Percentiles rank a stretch among this genome's conserved stretches.
These are phyloP conservation scores for Drosophila prostipennis DNA, from an alignment of 2,888 invertebrate genomes.

Conservation along the genomic window DNA sequence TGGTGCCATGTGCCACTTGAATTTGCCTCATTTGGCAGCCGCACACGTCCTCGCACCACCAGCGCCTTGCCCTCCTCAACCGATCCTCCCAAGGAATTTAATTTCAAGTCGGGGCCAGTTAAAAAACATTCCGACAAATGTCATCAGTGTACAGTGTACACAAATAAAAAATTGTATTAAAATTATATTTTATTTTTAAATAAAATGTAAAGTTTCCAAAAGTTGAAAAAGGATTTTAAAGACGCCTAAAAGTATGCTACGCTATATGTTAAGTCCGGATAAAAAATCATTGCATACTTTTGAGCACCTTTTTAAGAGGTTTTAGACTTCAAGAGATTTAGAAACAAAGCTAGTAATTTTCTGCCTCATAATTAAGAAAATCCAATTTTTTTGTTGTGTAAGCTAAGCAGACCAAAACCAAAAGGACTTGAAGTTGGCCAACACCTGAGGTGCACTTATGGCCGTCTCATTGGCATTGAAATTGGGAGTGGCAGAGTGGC, in stretches of 20 bases:
- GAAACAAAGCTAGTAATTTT: neutral
- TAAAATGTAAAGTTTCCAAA: neutral
- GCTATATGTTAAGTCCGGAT: no score
- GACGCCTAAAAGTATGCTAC: neutral
- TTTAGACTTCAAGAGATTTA: neutral
- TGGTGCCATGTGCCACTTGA: slow-evolving; percentile 48
- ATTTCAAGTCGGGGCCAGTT: slow-evolving; percentile 66
- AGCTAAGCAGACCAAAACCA: slow-evolving; percentile 25
- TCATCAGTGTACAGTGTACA: slow-evolving; percentile 48
- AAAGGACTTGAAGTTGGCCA: slow-evolving; percentile 29
- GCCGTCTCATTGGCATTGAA: slow-evolving; percentile 25
- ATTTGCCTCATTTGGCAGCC: slow-evolving; percentile 67
- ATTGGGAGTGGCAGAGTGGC: slow-evolving; percentile 36
- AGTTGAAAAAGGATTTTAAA: neutral
- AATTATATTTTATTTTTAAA: no score
- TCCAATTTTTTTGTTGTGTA: slow-evolving; percentile 13
- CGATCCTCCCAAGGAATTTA: slow-evolving; percentile 43
- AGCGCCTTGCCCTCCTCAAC: neutral
- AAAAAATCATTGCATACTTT: neutral
- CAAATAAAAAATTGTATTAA: neutral
- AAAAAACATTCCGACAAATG: slow-evolving; percentile 69
- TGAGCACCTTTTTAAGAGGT: neutral
- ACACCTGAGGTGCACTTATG: slow-evolving; percentile 76
- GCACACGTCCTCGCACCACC: slow-evolving; percentile 52
- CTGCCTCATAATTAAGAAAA: neutral